Evolutionary conservation across 2,797 vertebrate species (phyloP).

Genomic region (Phataginus tricuspis): DNA sequence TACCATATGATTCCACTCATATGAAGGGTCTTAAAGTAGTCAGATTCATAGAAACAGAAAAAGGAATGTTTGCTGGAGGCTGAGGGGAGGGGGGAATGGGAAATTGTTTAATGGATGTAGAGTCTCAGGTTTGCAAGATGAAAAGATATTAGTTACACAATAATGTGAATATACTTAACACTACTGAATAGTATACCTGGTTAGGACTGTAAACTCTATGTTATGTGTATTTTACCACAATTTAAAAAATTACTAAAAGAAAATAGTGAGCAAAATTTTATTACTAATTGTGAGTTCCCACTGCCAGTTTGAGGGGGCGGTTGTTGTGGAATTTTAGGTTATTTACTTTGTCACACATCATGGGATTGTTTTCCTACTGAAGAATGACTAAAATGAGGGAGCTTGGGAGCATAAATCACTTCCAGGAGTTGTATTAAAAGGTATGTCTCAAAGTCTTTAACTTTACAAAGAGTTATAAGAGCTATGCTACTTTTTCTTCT

Average conservation of each 20-base stretch:
- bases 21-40: not conserved
- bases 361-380: not conserved
- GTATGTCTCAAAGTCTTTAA: not conserved
- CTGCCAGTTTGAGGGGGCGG: too few species aligned
- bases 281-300: not conserved
- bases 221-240: not conserved
- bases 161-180: not conserved
- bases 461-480: not conserved
- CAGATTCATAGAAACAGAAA: not conserved
- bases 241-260: not conserved
- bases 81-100: fast-evolving
- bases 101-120: not conserved
- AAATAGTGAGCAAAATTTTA: not conserved
- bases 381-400: not conserved
- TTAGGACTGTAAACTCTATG: not conserved
- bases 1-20: not conserved
- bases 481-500: not conserved
- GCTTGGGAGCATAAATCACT: not conserved
- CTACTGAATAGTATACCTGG: not conserved
- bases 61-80: not conserved
- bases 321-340: not conserved
- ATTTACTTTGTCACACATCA: not conserved
- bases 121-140: not conserved
- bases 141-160: not conserved
- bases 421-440: not conserved